Conservation (phyloP, 2,113 vertebrate species). For the Grallaria varia region DNA sequence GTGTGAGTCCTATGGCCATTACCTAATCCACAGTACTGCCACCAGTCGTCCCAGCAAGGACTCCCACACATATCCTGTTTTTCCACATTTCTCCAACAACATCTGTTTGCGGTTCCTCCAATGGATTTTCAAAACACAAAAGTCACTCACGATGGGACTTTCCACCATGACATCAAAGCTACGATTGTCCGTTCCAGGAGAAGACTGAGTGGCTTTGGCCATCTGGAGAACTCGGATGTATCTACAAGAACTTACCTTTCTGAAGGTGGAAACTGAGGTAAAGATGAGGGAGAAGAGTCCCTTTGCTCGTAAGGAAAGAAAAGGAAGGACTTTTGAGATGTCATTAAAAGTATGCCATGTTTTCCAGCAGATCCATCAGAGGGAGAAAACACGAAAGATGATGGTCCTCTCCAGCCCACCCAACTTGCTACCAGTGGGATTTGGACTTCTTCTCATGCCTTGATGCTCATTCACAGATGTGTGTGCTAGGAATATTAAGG, state of each 20-base stretch:
- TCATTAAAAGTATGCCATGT: neutral
- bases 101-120: constrained; percentile 33
- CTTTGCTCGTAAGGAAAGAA: neutral
- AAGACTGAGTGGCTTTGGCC: neutral
- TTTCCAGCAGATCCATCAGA: neutral
- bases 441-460: neutral
- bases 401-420: neutral
- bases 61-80: constrained; percentile 67
- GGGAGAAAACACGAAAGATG: neutral
- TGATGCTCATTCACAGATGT: neutral
- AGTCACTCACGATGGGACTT: neutral
- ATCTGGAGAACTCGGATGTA: neutral
- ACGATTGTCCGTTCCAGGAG: neutral
- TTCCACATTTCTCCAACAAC: constrained; percentile 30
- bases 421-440: neutral
- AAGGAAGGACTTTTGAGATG: neutral
- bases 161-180: neutral
- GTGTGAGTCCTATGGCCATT: neutral
- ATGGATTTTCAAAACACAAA: neutral
- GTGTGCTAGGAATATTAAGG: neutral
- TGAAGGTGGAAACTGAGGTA: neutral
- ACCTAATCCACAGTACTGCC: neutral
- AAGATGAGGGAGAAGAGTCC: neutral
- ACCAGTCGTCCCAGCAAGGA: constrained; percentile 15
- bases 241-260: neutral